Percentiles rank a stretch among this genome's conserved stretches.
Conservation (phyloP, 92 coral and sea anemone species). For the Nematostella vectensis region DNA sequence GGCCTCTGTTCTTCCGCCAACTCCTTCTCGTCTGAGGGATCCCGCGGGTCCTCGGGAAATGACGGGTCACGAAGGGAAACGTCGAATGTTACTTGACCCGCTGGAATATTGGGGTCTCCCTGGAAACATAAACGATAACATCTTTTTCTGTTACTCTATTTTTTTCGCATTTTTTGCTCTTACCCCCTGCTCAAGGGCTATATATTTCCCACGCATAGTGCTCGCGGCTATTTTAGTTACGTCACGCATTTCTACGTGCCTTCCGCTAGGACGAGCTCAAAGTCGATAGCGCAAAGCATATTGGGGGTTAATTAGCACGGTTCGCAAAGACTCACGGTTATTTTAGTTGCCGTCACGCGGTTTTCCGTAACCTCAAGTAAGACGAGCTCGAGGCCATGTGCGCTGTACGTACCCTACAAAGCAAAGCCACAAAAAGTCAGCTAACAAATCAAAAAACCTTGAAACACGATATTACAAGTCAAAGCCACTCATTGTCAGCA, state of each 20-base stretch:
- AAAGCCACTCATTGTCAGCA: no score
- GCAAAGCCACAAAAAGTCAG: no score
- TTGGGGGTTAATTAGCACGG: no score
- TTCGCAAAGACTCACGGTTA: conserved; percentile 49
- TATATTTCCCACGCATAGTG: no score
- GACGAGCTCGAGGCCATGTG: conserved; percentile 67
- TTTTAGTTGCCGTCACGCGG: conserved; percentile 42
- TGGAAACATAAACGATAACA: conserved; percentile 19
- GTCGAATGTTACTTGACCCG: conserved; percentile 60
- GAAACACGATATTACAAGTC: no score
- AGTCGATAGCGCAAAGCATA: no score
- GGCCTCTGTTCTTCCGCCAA: not conserved
- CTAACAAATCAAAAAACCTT: no score
- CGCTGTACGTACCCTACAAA: conserved; percentile 66
- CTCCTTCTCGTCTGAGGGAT: not conserved
- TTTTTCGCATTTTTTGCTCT: not conserved
- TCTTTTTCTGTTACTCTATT: not conserved
- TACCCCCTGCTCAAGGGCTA: no score
- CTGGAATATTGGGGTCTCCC: conserved; percentile 92
- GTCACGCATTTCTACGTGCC: no score
- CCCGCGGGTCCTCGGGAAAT: conserved; percentile 2
- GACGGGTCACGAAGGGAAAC: conserved; percentile 43
- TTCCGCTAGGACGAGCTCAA: no score
- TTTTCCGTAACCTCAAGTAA: conserved; percentile 26
- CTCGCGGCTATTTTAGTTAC: no score